Conservation (phyloP, 2,113 vertebrate species). For the Leptobrachium leishanense region DNA sequence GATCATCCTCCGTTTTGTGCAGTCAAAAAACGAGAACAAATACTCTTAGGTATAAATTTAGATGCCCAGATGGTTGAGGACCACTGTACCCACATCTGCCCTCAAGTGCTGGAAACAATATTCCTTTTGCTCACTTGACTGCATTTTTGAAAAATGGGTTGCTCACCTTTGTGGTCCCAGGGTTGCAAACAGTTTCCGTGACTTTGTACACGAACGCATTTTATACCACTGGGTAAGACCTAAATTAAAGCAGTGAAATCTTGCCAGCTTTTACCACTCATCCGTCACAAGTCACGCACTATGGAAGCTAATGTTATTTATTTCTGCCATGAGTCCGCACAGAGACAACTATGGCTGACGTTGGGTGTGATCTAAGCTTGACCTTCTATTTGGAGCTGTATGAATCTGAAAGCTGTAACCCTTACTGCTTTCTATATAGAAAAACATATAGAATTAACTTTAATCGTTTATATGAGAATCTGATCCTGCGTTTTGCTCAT, state of each 20-base stretch:
- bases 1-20: no score
- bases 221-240: constrained; percentile 1
- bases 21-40: no score
- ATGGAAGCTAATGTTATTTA: not conserved
- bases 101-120: not conserved
- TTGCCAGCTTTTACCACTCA: constrained; percentile 5
- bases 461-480: no score
- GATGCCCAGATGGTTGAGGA: constrained; percentile 6
- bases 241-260: not conserved
- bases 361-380: no score
- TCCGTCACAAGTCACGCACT: not conserved
- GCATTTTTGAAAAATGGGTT: constrained; percentile 15
- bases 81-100: not conserved
- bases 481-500: no score
- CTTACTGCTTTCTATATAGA: no score
- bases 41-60: not conserved
- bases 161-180: not conserved
- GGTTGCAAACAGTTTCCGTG: not conserved
- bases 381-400: no score
- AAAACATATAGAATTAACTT: no score
- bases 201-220: not conserved
- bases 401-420: no score
- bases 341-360: not conserved
- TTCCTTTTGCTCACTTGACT: not conserved
- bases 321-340: constrained; percentile 2